These are phyloP conservation scores for Zelleria hepariella DNA, from an alignment of 2,888 invertebrate genomes.

Conservation along the genomic window DNA sequence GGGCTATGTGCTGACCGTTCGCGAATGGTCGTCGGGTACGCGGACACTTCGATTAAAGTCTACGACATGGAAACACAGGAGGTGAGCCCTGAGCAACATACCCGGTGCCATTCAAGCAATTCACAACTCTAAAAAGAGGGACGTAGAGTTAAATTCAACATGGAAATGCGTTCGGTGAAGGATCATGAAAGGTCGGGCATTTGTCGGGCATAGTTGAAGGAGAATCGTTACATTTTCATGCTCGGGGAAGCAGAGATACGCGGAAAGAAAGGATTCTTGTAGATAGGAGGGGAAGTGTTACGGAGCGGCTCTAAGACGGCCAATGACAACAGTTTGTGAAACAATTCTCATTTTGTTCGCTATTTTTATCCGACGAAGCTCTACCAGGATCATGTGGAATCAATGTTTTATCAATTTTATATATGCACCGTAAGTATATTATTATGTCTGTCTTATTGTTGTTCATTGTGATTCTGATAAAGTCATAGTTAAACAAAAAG, in stretches of 20 bases:
- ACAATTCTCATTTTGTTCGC: not conserved
- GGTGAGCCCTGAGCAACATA: constrained; percentile 24
- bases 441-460: too few relatives aligned
- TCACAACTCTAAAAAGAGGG: not conserved
- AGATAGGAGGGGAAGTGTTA: not conserved
- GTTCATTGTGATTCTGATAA: too few relatives aligned
- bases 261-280: not conserved
- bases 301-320: not conserved
- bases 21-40: constrained; percentile 48
- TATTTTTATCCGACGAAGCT: not conserved
- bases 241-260: not conserved
- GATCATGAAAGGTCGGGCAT: not conserved
- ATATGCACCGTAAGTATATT: too few relatives aligned
- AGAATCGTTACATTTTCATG: not conserved
- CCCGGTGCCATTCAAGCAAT: not conserved
- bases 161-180: not conserved
- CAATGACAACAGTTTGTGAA: not conserved
- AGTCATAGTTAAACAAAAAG: too few relatives aligned
- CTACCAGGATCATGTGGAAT: not conserved
- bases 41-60: constrained; percentile 49
- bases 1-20: constrained; percentile 39
- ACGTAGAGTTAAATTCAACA: not conserved
- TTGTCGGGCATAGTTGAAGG: not conserved
- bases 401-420: not conserved
- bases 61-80: constrained; percentile 57